Evolutionary conservation across 2,888 invertebrate genomes (phyloP).

Genomic region (Cotesia congregata): DNA sequence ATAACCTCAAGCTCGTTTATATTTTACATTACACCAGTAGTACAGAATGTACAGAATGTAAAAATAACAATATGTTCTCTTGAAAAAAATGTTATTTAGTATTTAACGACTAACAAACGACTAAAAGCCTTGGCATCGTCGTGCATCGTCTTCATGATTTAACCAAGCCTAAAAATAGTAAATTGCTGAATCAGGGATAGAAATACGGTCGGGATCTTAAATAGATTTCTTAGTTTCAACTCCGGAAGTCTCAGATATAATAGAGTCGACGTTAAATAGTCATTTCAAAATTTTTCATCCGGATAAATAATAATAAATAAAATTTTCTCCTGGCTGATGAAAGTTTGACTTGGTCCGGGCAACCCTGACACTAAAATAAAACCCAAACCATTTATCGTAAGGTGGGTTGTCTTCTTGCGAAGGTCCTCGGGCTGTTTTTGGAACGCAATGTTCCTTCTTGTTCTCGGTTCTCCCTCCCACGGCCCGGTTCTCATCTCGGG

Average conservation of each 20-base stretch:
- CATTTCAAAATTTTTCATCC: no score
- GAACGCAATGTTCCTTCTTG: constrained; percentile 60
- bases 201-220: constrained; percentile 27
- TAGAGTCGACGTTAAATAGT: not conserved
- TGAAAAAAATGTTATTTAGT: constrained; percentile 2
- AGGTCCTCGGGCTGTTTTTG: constrained; percentile 67
- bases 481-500: constrained; percentile 75
- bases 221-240: constrained; percentile 33
- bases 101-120: not conserved
- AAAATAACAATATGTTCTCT: not conserved
- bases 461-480: constrained; percentile 29
- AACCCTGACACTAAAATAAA: constrained; percentile 61
- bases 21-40: not conserved
- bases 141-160: not conserved
- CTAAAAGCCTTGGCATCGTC: not conserved
- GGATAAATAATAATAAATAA: not conserved
- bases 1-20: no score
- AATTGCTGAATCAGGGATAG: constrained; percentile 37
- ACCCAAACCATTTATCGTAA: constrained; percentile 64
- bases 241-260: constrained; percentile 2
- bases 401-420: constrained; percentile 46
- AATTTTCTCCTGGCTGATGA: not conserved
- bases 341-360: constrained; percentile 50
- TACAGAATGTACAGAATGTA: not conserved
- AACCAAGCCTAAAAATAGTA: constrained; percentile 35